A percentile compares a stretch with the other conserved stretches of the same genome.
These are phyloP conservation scores for Labroides dimidiatus DNA, from an alignment of 2,797 vertebrate species.

Conservation along the genomic window DNA sequence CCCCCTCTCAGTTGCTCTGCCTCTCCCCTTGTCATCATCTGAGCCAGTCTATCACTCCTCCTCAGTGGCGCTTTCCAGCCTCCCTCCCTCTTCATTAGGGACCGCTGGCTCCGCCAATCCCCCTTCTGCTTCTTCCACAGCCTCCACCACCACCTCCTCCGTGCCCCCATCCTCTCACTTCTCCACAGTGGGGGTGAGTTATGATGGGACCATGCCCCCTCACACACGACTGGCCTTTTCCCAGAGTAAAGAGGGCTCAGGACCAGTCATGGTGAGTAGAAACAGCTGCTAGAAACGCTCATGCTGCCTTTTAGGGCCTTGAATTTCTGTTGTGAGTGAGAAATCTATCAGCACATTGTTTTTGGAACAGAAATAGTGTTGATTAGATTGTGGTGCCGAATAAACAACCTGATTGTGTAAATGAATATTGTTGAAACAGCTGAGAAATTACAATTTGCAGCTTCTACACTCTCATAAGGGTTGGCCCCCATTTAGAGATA, in stretches of 20 bases:
- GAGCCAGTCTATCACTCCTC: conserved; percentile 90
- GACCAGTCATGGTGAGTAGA: conserved; percentile 86
- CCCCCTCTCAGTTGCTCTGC: conserved; percentile 87
- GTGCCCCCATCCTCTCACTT: conserved; percentile 81
- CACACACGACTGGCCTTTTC: conserved; percentile 85
- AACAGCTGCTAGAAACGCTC: not conserved
- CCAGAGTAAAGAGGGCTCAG: conserved; percentile 84
- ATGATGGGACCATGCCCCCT: conserved; percentile 88
- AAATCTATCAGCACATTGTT: not conserved
- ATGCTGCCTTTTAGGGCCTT: not conserved
- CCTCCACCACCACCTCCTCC: conserved; percentile 77
- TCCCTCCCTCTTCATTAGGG: conserved; percentile 84
- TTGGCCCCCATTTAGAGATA: too few species aligned
- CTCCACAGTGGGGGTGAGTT: conserved; percentile 85
- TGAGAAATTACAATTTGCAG: too few species aligned
- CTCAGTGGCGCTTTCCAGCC: conserved; percentile 85
- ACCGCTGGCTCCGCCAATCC: conserved; percentile 73
- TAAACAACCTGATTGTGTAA: not conserved
- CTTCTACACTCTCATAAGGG: too few species aligned
- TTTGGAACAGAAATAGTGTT: not conserved
- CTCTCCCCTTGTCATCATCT: conserved; percentile 88
- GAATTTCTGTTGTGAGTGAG: not conserved
- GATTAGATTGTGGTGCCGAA: not conserved
- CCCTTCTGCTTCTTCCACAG: conserved; percentile 80
- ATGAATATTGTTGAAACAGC: not conserved